A percentile compares a stretch with the other conserved stretches of the same genome.
Evolutionary conservation across 2,113 vertebrate genomes (phyloP).

Genomic region (Aegithalos caudatus): DNA sequence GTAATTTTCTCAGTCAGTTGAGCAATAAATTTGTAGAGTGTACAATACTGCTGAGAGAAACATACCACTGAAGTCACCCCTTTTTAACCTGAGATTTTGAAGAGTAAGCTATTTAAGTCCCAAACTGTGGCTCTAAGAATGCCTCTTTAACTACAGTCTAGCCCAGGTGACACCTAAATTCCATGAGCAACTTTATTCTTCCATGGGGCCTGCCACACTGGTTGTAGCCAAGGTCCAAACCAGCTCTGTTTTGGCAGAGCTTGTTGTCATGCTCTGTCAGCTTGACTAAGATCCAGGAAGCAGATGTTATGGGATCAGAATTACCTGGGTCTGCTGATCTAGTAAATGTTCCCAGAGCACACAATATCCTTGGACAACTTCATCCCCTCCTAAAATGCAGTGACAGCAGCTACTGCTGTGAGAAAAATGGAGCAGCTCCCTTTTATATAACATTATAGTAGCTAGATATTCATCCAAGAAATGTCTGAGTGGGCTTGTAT

Average conservation of each 20-base stretch:
- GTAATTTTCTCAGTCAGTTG: not conserved
- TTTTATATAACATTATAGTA: not conserved
- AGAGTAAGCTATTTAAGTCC: not conserved
- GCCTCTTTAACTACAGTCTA: not conserved
- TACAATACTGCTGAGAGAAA: not conserved
- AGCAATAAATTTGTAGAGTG: not conserved
- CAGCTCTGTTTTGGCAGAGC: not conserved
- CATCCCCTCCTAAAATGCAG: not conserved
- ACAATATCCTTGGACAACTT: not conserved
- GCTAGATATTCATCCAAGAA: not conserved
- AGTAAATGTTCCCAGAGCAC: not conserved
- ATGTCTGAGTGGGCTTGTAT: not conserved
- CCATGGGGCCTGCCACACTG: not conserved
- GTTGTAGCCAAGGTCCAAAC: not conserved
- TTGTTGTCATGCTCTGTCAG: not conserved
- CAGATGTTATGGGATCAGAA: not conserved
- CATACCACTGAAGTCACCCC: not conserved
- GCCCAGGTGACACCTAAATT: not conserved
- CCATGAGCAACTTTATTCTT: not conserved
- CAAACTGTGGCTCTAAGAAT: not conserved
- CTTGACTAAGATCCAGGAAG: not conserved
- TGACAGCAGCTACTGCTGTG: not conserved
- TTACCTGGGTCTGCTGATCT: not conserved
- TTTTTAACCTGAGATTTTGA: not conserved
- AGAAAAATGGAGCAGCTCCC: not conserved